These are phyloP conservation scores for Xenotilapia caudafasciata DNA, from an alignment of 2,113 vertebrate species.

Conservation along the genomic window DNA sequence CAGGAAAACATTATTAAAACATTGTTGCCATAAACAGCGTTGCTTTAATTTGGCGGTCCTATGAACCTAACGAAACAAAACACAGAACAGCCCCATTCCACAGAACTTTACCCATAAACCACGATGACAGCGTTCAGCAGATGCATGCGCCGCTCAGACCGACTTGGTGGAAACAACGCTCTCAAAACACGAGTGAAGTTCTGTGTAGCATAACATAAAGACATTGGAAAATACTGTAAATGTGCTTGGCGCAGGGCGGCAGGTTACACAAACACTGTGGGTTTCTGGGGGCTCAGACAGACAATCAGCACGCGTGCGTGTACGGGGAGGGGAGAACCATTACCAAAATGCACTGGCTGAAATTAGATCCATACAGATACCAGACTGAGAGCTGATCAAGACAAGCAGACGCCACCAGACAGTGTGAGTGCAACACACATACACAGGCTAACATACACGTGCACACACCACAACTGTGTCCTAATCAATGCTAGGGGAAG, in stretches of 20 bases:
- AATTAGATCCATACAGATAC: constrained; percentile 73
- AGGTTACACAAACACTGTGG: constrained; percentile 2
- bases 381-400: constrained; percentile 77
- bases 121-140: not conserved
- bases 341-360: constrained; percentile 74
- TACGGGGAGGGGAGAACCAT: constrained; percentile 42
- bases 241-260: not conserved
- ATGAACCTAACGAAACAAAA: not conserved
- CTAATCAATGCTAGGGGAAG: constrained; percentile 73
- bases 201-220: not conserved
- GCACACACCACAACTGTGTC: constrained; percentile 39
- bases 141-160: not conserved
- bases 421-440: constrained; percentile 38
- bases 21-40: constrained; percentile 53
- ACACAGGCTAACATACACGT: not conserved
- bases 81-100: constrained; percentile 12
- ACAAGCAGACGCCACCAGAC: constrained; percentile 76
- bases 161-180: not conserved
- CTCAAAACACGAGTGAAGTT: constrained; percentile 17
- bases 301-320: not conserved
- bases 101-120: constrained; percentile 8
- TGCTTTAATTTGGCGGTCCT: constrained; percentile 8
- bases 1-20: constrained; percentile 60
- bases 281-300: constrained; percentile 10
- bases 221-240: constrained; percentile 14